Evolutionary conservation across 2,113 vertebrate genomes (phyloP).

Genomic region (Oxyruncus cristatus): DNA sequence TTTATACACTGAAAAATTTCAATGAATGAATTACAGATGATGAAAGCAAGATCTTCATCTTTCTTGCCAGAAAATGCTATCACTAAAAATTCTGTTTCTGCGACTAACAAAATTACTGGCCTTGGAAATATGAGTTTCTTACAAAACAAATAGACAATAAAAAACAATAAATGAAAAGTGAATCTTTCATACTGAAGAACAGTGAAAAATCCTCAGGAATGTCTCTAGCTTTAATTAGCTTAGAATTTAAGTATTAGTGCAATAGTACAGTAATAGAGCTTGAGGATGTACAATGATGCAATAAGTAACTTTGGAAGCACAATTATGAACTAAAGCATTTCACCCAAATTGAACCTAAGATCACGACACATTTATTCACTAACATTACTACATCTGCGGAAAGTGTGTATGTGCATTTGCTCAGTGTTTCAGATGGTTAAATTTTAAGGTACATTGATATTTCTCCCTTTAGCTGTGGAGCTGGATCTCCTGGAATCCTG

Average conservation of each 20-base stretch:
- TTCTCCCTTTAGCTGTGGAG: background rate
- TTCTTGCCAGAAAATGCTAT: background rate
- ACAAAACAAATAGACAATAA: background rate
- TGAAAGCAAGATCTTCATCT: background rate
- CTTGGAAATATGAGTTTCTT: background rate
- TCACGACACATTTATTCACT: background rate
- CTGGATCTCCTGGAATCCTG: background rate
- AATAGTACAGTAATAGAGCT: background rate
- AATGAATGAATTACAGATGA: background rate
- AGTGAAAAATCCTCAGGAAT: background rate
- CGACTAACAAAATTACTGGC: background rate
- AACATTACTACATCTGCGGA: background rate
- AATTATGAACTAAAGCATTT: background rate
- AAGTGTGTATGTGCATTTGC: fast-evolving
- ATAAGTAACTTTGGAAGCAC: background rate
- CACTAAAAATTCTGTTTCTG: background rate
- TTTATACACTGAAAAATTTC: background rate
- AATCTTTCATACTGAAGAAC: background rate
- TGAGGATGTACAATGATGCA: background rate
- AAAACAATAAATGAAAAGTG: background rate
- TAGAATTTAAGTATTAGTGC: background rate
- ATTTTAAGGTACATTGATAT: background rate
- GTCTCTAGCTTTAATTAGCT: background rate
- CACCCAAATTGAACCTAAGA: background rate
- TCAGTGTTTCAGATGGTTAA: background rate